Evolutionary conservation across 2,113 vertebrate species (phyloP), one percentile per base, ranked within the genome.

Genomic region (Hippocampus barbouri): DNA sequence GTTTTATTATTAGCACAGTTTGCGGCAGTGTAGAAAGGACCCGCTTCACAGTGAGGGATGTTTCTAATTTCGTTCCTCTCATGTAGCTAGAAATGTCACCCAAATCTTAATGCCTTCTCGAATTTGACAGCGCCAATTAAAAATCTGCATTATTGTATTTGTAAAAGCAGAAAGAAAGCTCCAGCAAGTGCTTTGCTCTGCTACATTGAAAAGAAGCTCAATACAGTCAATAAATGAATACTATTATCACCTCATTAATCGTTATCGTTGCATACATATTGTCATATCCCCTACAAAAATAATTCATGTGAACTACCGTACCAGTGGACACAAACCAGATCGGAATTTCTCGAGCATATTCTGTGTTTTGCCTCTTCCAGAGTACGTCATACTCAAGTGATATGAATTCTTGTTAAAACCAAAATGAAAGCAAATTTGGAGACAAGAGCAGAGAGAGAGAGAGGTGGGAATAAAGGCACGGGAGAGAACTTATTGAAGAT

Each of bases 371-470:
- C 74, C 66, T 73, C 67, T 47, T 41, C 16, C 73, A 60, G 1
- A 66, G 45, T 45, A 38, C 40, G 34, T 59, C 43, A 56, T 27
- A 25, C 69, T 20, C 49, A 54, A 56, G 53, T 77, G 73, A 75
- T 43, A 1, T 18, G 67, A 21, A 53, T 66, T 43, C 15, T 78
- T 34, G 12, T 78, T 34, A 54, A 38, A 16, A 38, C 66, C 64
- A 77, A 83, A 77, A 81, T 79, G 74, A 75, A 79, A 72, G 73
- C 64, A 43, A 78, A 83, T 85, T 87, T 72, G 45, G 68, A 75
- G 78, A 72, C 63, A 25, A 62, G 68, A 81, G 70, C 69, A 63
- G 73, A 69, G 66, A 70, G 57, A n/a, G 27, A 2, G 5, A 49
- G 51, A 14, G 56, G 34, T 21, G 53, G 56, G 41, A 56, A 53